These are phyloP conservation scores for Laterallus jamaicensis DNA, from an alignment of 2,113 vertebrate species.

Conservation along the genomic window DNA sequence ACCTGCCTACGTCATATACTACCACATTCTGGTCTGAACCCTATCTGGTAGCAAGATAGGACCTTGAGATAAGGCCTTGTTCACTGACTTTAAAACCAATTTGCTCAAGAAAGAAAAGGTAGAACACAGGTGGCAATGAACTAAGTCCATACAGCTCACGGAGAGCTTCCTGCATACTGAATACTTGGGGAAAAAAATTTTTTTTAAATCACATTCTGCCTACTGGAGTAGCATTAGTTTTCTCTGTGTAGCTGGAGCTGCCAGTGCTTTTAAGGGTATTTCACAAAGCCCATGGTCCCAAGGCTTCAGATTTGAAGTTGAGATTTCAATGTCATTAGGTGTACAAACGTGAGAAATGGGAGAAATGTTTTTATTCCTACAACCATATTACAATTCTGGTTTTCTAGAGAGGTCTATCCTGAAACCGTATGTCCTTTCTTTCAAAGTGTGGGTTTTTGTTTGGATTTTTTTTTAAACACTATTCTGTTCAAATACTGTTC, in stretches of 20 bases:
- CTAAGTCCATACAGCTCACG: background rate
- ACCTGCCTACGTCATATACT: background rate
- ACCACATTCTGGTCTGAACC: background rate
- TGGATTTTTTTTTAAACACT: background rate
- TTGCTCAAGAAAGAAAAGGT: background rate
- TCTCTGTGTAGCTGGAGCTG: background rate
- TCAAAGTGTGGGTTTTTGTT: background rate
- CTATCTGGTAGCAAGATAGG: background rate
- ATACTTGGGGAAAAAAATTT: background rate
- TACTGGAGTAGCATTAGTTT: background rate
- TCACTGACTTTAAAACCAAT: constrained; percentile 2
- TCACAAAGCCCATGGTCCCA: background rate
- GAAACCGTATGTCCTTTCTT: background rate
- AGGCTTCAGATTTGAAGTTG: background rate
- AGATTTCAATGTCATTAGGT: background rate
- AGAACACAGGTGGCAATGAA: background rate
- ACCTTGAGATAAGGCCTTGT: background rate
- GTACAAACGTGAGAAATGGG: background rate
- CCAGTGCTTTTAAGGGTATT: background rate
- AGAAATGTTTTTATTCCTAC: background rate
- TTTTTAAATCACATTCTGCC: background rate
- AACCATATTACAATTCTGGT: background rate
- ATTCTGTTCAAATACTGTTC: background rate
- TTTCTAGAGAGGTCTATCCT: background rate
- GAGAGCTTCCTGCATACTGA: background rate